Conservation (phyloP, 2,113 vertebrate species). For the Scytalopus superciliaris region DNA sequence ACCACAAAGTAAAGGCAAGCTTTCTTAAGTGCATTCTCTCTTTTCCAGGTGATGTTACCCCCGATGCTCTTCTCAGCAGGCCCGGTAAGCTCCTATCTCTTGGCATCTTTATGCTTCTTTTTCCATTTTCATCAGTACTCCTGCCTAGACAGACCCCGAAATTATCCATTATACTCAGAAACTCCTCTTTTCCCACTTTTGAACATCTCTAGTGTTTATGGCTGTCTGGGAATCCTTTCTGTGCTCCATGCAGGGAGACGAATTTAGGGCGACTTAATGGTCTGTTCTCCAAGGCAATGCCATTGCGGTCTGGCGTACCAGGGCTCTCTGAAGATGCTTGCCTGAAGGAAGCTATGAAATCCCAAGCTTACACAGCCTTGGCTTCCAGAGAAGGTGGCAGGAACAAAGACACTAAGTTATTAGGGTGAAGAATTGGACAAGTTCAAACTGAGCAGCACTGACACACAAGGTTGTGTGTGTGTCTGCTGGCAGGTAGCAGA, state of each 20-base stretch:
- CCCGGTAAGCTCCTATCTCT: constrained; percentile 12
- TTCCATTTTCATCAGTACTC: neutral
- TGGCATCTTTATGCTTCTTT: neutral
- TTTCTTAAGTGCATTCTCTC: constrained; percentile 7
- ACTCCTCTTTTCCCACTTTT: neutral
- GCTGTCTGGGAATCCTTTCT: neutral
- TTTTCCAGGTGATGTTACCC: constrained; percentile 29
- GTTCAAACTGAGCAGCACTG: neutral
- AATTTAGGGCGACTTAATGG: neutral
- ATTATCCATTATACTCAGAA: neutral
- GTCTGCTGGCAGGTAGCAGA: neutral
- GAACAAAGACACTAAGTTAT: neutral
- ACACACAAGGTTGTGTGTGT: neutral
- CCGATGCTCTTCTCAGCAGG: neutral
- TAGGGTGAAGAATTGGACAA: neutral
- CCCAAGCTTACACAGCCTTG: neutral
- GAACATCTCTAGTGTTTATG: neutral
- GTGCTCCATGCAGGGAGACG: neutral
- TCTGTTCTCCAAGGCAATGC: neutral
- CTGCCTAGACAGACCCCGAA: neutral
- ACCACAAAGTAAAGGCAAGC: neutral
- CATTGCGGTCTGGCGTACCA: neutral
- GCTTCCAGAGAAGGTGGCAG: neutral
- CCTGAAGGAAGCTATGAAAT: neutral
- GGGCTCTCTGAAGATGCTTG: neutral